Evolutionary conservation across 2,888 invertebrate species (phyloP).

Genomic region (Xanthia icteritia): DNA sequence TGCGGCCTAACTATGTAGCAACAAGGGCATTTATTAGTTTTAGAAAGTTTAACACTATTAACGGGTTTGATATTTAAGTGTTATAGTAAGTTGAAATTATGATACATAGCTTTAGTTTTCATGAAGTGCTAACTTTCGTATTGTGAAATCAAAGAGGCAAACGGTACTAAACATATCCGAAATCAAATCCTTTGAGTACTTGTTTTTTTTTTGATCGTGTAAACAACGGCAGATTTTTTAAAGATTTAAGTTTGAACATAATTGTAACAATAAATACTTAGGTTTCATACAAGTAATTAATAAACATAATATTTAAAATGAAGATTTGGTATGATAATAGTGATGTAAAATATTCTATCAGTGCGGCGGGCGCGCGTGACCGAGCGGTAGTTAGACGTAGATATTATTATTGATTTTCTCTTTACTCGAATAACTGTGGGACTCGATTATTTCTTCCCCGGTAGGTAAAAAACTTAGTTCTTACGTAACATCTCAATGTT

Average conservation of each 20-base stretch:
- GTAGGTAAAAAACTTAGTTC: slow-evolving; percentile 39
- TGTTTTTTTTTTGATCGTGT: neutral
- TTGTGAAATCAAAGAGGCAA: neutral
- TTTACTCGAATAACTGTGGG: slow-evolving; percentile 69
- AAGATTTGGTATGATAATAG: no score
- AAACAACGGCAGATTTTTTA: neutral
- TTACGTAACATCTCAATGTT: slow-evolving; percentile 55
- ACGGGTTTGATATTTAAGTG: neutral
- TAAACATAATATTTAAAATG: no score
- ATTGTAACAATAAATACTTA: no score
- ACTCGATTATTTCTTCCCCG: slow-evolving; percentile 60
- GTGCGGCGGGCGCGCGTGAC: slow-evolving; percentile 57
- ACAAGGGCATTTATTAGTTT: slow-evolving; percentile 26
- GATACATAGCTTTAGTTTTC: neutral
- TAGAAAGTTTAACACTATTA: neutral
- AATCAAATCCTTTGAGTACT: neutral
- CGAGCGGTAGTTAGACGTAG: slow-evolving; percentile 53
- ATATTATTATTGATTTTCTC: slow-evolving; percentile 74
- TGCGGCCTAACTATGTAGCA: slow-evolving; percentile 22
- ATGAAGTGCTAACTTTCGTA: neutral
- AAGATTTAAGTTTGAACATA: neutral
- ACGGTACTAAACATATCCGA: neutral
- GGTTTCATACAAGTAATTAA: neutral
- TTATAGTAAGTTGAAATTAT: neutral
- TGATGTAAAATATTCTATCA: no score